Conservation (phyloP, 2,113 vertebrate genomes). For the Choloepus hoffmanni region DNA sequence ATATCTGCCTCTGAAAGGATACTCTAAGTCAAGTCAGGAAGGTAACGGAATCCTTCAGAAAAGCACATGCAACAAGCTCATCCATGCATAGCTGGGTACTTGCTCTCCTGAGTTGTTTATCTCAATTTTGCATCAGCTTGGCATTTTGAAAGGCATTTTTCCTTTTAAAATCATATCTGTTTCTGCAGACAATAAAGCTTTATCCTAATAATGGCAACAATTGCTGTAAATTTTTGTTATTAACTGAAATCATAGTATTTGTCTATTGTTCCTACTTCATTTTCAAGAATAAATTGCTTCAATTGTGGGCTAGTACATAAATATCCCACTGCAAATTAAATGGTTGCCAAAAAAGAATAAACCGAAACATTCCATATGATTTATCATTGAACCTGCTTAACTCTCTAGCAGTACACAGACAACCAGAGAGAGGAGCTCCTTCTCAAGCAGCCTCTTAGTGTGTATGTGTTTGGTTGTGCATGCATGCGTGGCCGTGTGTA, state of each 20-base stretch:
- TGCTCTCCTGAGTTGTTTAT: conserved; percentile 42
- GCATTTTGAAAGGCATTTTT: conserved; percentile 66
- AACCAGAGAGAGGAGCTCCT: not conserved
- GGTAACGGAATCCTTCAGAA: not conserved
- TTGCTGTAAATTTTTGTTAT: conserved; percentile 69
- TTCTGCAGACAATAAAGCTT: conserved; percentile 59
- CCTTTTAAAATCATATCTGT: conserved; percentile 65
- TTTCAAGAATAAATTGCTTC: conserved; percentile 63
- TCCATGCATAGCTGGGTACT: not conserved
- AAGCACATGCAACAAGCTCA: conserved; percentile 18
- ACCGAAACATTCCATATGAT: conserved; percentile 23
- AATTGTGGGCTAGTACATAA: conserved; percentile 68
- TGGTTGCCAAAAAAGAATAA: conserved; percentile 72
- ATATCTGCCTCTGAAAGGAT: not conserved
- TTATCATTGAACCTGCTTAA: not conserved
- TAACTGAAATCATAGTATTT: conserved; percentile 68
- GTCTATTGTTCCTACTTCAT: conserved; percentile 64
- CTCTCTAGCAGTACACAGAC: not conserved
- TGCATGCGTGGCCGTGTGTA: not conserved
- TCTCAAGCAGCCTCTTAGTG: not conserved
- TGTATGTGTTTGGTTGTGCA: not conserved
- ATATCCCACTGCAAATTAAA: conserved; percentile 70
- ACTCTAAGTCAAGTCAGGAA: not conserved
- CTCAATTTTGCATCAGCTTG: conserved; percentile 59
- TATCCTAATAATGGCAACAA: conserved; percentile 59